A percentile compares a stretch with the other conserved stretches of the same genome.
phyloP scores from a whole-genome alignment of 2,797 vertebrate species.

The Helostoma temminkii region DNA sequence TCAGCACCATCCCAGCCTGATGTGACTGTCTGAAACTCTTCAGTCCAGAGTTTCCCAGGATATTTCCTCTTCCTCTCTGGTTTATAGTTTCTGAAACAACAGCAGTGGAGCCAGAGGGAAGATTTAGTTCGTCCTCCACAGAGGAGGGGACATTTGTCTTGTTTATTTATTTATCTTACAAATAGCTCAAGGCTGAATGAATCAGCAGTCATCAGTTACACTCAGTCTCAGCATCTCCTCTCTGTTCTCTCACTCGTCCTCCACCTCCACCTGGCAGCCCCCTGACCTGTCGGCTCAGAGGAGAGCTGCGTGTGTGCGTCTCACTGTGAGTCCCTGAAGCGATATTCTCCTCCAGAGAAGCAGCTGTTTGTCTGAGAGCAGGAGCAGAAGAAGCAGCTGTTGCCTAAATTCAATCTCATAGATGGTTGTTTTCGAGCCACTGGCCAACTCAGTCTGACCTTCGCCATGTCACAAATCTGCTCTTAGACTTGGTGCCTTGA shows the following conservation, averaged over 20 bases:
- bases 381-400: conserved; percentile 27
- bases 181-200: conserved; percentile 46
- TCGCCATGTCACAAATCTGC: neutral
- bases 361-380: conserved; percentile 36
- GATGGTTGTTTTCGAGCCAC: neutral
- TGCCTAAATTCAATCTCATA: neutral
- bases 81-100: conserved; percentile 29
- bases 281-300: conserved; percentile 32
- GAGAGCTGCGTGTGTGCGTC: conserved; percentile 29
- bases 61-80: conserved; percentile 19
- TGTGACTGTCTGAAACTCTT: no score
- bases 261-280: conserved; percentile 46
- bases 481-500: neutral
- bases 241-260: conserved; percentile 33
- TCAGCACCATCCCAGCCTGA: no score
- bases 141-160: conserved; percentile 44
- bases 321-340: conserved; percentile 17
- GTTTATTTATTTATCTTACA: conserved; percentile 50
- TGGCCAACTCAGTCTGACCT: neutral
- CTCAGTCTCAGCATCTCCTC: conserved; percentile 9
- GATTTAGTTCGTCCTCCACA: conserved; percentile 51
- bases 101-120: conserved; percentile 32
- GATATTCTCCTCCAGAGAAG: conserved; percentile 15
- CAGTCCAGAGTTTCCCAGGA: neutral
- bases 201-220: conserved; percentile 36